phyloP scores from a whole-genome alignment of 2,113 vertebrate species.

The Hoplias malabaricus region DNA sequence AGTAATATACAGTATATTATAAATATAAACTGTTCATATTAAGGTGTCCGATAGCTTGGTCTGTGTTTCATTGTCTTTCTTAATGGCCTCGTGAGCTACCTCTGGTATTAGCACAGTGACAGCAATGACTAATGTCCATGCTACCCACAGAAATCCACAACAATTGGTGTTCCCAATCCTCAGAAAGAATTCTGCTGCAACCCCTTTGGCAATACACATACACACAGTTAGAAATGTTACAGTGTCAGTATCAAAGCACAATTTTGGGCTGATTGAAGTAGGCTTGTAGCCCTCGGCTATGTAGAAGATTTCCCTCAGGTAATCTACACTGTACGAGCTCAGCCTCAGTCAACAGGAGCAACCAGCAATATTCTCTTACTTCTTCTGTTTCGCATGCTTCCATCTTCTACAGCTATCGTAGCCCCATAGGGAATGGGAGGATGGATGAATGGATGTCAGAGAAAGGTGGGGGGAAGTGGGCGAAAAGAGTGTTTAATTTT shows the following conservation, averaged over 20 bases:
- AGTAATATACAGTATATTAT: too few species aligned
- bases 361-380: slow-evolving; percentile 12
- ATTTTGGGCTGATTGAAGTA: neutral
- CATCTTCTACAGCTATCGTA: slow-evolving; percentile 22
- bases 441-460: slow-evolving; percentile 35
- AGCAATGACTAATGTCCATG: neutral
- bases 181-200: neutral
- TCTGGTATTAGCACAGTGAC: neutral
- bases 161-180: neutral
- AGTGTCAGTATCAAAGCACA: slow-evolving; percentile 2
- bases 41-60: neutral
- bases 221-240: neutral
- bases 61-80: neutral
- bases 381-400: slow-evolving; percentile 21
- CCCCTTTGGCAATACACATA: neutral
- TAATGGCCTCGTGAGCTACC: neutral
- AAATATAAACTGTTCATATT: too few species aligned
- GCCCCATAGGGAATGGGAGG: neutral
- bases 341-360: slow-evolving; percentile 22
- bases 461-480: slow-evolving; percentile 6
- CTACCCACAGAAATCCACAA: neutral
- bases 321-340: neutral
- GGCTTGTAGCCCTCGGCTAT: neutral
- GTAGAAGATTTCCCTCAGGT: slow-evolving; percentile 16
- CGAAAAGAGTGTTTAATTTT: slow-evolving; percentile 49